Base-by-base conservation (phyloP, 2,113 vertebrate genomes). In the Macquaria ambigua region DNA sequence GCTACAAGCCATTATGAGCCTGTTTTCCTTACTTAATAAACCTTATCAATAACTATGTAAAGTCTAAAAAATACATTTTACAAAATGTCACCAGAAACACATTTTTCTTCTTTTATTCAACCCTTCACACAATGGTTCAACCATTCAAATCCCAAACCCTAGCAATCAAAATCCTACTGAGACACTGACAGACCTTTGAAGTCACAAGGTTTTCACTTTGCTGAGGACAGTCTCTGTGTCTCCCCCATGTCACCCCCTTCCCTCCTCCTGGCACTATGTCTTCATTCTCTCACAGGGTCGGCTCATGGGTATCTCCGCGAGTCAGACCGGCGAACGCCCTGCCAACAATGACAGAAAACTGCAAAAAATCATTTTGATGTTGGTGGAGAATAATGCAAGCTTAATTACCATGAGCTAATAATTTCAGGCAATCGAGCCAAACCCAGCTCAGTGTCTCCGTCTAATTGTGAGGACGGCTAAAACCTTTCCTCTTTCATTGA, bases 381-480 rank as follows among this genome's bases (percentile, higher is more conserved):
- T 31, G 72, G 74, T 11, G 69, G 73, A 90, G 93, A 94, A 94
- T 94, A 95, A 94, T 94, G 87, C 90, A 92, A 92, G 90, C 91
- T 87, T 95, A 95, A 95, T 96, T 94, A 95, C 87, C 63, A 62
- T 89, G 89, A 89, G 93, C 92, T 96, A 94, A 95, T 95, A 95
- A 95, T 93, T 92, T 89, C 77, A 83, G 85, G 93, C 92, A 92
- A 93, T 94, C 71, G 74, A 92, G 87, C 84, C 84, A 91, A 81
- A 89, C 87, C 89, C 90, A 25, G 91, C 92, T 93, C 92, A 81
- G 85, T 93, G 92, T 90, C 92, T 94, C 73, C 66, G 83, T 88
- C 79, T 95, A 94, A 95, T 94, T 94, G 92, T 92, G 91, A 91
- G 85, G 90, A 91, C 28, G 73, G 92, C 87, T 92, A 87, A 94